Evolutionary conservation across 37 sponge, comb jelly and placozoan genomes (phyloP), one percentile per base, ranked within the genome.

Genomic region (Crambe crambe): DNA sequence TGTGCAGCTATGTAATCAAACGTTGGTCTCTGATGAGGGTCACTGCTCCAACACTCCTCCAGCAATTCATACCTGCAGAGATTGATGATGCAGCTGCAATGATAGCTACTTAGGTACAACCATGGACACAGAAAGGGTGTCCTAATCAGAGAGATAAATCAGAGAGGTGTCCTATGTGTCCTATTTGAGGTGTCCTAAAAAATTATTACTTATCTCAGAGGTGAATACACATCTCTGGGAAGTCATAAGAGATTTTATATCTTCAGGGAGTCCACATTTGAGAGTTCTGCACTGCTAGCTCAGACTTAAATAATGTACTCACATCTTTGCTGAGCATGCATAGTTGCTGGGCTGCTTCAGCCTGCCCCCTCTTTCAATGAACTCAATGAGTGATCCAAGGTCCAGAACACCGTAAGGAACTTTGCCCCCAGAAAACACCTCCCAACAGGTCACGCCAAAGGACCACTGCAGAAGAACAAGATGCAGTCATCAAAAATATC

Each of bases 361-460:
- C 26, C 75, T 38, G 0, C 41, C 37, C 30, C 75, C 83, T 59
- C 23, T 15, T 5, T 73, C 75, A 17, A 82, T 43, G 12, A 43
- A 2, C 40, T 43, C 21, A 5, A 31, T 18, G 2, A 74, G 23
- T 12, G 30, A 21, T 23, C 43, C 25, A 1, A 74, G 66, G 22
- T 41, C 31, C 37, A 82, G 17, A 12, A 74, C 83, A 40, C 62
- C 62, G 34, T 82, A 82, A 31, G 83, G 83, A 6, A 74, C 63
- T 44, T 62, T 64, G 3, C 83, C 83, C 6, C 74, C 47, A 64
- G 62, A 40, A 63, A 82, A 82, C 37, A 82, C 68, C 61, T 82
- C 83, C 83, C 83, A 82, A 29, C 66, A 73, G 21, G 83, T 82
- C 10, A 82, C 67, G 20, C 83, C 83, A 73, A 64, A 82, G 21